phyloP scores from a whole-genome alignment of 1,140 invertebrate species.

The Schlechtendalia chinensis region DNA sequence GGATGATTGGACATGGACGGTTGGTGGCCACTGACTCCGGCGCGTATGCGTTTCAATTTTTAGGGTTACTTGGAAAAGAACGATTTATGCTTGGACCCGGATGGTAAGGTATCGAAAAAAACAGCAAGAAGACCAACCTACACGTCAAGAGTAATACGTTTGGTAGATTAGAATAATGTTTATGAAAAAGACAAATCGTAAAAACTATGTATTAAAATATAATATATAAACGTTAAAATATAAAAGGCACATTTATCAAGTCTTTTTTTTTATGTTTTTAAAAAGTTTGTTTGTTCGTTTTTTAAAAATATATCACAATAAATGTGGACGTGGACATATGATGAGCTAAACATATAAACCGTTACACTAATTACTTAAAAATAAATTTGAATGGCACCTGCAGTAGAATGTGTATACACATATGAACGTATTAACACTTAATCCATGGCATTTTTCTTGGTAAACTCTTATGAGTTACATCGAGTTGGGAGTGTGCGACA shows the following conservation, averaged over 20 bases:
- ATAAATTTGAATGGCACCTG: slow-evolving; percentile 9
- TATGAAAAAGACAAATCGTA: not conserved
- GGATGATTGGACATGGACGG: too few relatives aligned
- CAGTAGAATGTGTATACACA: too few relatives aligned
- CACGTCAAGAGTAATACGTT: slow-evolving; percentile 16
- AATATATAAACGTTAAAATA: slow-evolving; percentile 3
- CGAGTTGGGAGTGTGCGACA: not conserved
- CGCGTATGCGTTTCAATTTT: too few relatives aligned
- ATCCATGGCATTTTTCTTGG: slow-evolving; percentile 49
- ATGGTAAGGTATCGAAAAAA: slow-evolving; percentile 11
- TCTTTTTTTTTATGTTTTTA: too few relatives aligned
- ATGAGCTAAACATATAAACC: not conserved
- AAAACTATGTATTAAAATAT: not conserved
- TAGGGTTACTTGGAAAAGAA: slow-evolving; percentile 13
- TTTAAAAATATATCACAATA: slow-evolving; percentile 20
- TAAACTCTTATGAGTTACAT: slow-evolving; percentile 29
- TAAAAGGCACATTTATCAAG: slow-evolving; percentile 23
- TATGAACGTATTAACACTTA: slow-evolving; percentile 23
- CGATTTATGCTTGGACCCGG: not conserved
- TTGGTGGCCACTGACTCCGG: too few relatives aligned
- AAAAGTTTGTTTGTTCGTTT: too few relatives aligned
- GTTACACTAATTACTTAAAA: slow-evolving; percentile 2
- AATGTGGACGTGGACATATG: not conserved
- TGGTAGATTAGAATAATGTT: not conserved
- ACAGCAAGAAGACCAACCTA: not conserved